These are phyloP conservation scores for Pseudopipra pipra DNA, from an alignment of 2,113 vertebrate genomes.

Conservation along the genomic window DNA sequence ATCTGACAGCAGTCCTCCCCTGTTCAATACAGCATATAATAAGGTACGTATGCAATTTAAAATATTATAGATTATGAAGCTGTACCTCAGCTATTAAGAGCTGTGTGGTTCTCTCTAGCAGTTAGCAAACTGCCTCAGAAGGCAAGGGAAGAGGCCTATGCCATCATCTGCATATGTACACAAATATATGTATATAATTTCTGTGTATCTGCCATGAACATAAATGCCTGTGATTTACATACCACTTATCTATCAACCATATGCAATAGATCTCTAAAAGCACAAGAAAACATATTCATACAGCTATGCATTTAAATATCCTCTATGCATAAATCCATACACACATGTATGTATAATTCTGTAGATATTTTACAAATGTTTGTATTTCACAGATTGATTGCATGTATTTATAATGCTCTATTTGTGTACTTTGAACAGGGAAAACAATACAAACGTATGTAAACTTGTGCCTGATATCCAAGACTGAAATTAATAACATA, in stretches of 20 bases:
- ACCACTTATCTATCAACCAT: not conserved
- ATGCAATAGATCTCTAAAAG: not conserved
- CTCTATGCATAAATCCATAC: not conserved
- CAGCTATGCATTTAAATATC: not conserved
- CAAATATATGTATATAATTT: not conserved
- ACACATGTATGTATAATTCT: not conserved
- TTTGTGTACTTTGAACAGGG: not conserved
- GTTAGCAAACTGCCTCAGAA: not conserved
- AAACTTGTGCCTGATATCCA: not conserved
- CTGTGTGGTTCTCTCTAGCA: not conserved
- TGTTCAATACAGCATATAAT: not conserved
- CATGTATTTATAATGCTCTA: not conserved
- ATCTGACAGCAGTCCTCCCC: not conserved
- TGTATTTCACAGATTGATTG: not conserved
- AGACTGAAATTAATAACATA: not conserved
- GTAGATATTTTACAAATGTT: not conserved
- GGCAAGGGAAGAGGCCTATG: not conserved
- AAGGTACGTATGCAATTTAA: not conserved
- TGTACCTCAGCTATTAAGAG: not conserved
- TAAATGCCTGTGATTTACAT: not conserved
- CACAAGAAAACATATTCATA: not conserved
- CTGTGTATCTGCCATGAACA: not conserved
- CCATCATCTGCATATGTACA: not conserved
- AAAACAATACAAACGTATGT: not conserved
- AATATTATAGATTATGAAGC: not conserved